A percentile compares a stretch with the other conserved stretches of the same genome.
Evolutionary conservation across 2,888 invertebrate genomes (phyloP).

Genomic region (Tenthredo mesomela): DNA sequence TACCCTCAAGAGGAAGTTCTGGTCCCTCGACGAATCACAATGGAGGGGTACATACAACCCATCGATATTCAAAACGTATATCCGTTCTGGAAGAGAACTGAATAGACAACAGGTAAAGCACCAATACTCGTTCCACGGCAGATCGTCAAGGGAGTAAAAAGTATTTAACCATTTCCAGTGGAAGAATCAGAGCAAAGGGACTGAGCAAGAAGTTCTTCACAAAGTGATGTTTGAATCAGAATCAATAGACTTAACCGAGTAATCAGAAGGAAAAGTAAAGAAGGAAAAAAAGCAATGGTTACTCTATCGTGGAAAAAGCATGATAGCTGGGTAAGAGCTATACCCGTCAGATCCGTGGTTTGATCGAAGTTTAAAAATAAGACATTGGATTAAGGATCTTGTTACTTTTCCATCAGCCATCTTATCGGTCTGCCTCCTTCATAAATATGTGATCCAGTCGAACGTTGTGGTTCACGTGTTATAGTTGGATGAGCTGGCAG

Average conservation of each 20-base stretch:
- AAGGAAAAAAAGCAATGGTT: not conserved
- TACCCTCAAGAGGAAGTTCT: not conserved
- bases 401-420: slow-evolving; percentile 49
- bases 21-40: not conserved
- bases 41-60: not conserved
- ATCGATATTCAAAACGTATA: not conserved
- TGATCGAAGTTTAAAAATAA: slow-evolving; percentile 48
- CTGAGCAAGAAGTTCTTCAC: not conserved
- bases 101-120: not conserved
- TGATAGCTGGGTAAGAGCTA: not conserved
- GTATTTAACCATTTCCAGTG: not conserved
- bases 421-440: slow-evolving; percentile 43
- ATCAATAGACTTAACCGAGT: not conserved
- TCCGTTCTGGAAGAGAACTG: not conserved
- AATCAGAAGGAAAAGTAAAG: not conserved
- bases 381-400: slow-evolving; percentile 44
- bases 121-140: not conserved
- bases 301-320: not conserved
- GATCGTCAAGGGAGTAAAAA: not conserved
- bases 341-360: not conserved
- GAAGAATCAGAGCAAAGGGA: not conserved
- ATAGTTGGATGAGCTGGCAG: slow-evolving; percentile 42
- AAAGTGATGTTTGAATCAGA: not conserved
- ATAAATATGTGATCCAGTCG: slow-evolving; percentile 51
- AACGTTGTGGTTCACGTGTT: slow-evolving; percentile 46